Percentiles rank a stretch among this genome's conserved stretches.
Conservation (phyloP, 2,888 invertebrate species). For the Operophtera brumata region DNA sequence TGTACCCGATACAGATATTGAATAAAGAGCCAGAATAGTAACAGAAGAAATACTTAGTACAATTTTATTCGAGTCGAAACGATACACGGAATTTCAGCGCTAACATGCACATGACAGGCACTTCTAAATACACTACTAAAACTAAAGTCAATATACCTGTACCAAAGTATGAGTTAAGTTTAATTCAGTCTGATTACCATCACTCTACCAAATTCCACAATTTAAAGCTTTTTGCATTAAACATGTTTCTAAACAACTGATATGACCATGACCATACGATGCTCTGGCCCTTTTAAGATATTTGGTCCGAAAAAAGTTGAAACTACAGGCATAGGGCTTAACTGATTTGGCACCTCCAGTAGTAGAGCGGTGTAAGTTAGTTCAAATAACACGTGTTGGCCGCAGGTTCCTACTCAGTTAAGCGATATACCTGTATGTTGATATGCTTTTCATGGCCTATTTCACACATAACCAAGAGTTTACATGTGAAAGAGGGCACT, state of each 20-base stretch:
- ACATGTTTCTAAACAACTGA: slow-evolving; percentile 56
- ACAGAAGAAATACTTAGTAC: slow-evolving; percentile 24
- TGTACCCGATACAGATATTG: slow-evolving; percentile 67
- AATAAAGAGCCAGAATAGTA: slow-evolving; percentile 34
- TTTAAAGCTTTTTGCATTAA: slow-evolving; percentile 72
- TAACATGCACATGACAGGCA: slow-evolving; percentile 46
- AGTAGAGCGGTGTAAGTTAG: too few relatives aligned
- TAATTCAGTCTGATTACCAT: slow-evolving; percentile 74
- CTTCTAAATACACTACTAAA: slow-evolving; percentile 53
- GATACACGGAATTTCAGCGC: slow-evolving; percentile 25
- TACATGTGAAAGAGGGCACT: slow-evolving; percentile 18
- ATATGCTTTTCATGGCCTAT: slow-evolving; percentile 34
- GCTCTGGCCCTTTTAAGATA: slow-evolving; percentile 53
- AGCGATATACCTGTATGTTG: too few relatives aligned
- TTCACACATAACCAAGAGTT: slow-evolving; percentile 18
- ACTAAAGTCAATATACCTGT: slow-evolving; percentile 71
- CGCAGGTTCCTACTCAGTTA: too few relatives aligned
- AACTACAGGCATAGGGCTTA: too few relatives aligned
- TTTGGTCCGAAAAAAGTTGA: slow-evolving; percentile 65
- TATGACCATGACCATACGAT: slow-evolving; percentile 49
- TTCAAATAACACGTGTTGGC: too few relatives aligned
- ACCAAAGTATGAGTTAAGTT: slow-evolving; percentile 71
- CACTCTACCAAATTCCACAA: slow-evolving; percentile 64
- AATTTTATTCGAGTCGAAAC: slow-evolving; percentile 33
- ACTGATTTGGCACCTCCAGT: too few relatives aligned